Base-by-base conservation (phyloP, 30 jellyfish, hydroid and myxozoan genomes). In the Clytia hemisphaerica region DNA sequence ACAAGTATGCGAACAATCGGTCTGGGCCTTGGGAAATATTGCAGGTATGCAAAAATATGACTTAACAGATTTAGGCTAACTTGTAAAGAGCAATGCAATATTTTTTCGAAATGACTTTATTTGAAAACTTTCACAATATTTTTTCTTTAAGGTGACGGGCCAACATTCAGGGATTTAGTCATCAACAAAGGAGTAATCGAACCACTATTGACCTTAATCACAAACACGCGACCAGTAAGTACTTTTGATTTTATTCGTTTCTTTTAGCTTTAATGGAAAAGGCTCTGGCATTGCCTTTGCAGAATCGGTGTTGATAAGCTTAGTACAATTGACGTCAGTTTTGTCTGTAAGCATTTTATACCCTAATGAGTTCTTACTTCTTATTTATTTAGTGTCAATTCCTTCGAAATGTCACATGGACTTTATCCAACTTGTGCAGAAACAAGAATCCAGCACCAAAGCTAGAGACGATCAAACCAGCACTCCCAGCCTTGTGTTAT, bases 1-100 rank as follows among this genome's bases (percentile, higher is more conserved):
- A 34, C 77, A 83, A 40, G 95, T 91, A 1, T 73, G 93, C 46
- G 99, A 91, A 72, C 99, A 91, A 48, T 94, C 99, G 25, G 95
- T 83, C 26, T 91, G 99, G 99, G 95, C 99, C 2, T 93, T 91
- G 26, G 99, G 95, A 5, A 91, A 91, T 82, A 91, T 91, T 15
- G 95, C 99, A 18, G 99, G 94, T 80, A 58, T 16, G 44, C 22
- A 16, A 27, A 37, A 30, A n/a, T n/a, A n/a, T n/a, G n/a, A n/a
- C n/a, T n/a, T n/a, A n/a, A n/a, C n/a, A n/a, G n/a, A n/a, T n/a
- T n/a, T n/a, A n/a, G n/a, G n/a, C n/a, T n/a, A n/a, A n/a, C n/a
- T n/a, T n/a, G n/a, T n/a, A n/a, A n/a, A n/a, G n/a, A n/a, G n/a
- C n/a, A n/a, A n/a, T n/a, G n/a, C n/a, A n/a, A n/a, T n/a, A n/a